Conservation (phyloP, 2,888 invertebrate species). For the Drosophila fungiperda region DNA sequence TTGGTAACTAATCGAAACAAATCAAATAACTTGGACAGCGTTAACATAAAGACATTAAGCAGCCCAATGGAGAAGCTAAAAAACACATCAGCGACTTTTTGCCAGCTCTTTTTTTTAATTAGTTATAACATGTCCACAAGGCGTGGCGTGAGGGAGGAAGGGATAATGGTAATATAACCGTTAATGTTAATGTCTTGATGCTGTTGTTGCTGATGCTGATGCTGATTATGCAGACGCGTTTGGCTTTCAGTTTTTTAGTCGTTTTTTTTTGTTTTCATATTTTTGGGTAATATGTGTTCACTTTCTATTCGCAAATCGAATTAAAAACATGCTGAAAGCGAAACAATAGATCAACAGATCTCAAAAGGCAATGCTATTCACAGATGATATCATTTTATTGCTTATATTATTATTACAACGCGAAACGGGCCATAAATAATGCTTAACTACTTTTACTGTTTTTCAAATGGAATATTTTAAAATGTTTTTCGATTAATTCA, state of each 20-base stretch:
- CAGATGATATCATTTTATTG: constrained; percentile 6
- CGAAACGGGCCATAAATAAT: neutral
- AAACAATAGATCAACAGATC: constrained; percentile 31
- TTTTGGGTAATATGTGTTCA: constrained; percentile 21
- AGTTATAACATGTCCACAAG: constrained; percentile 42
- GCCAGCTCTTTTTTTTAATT: constrained; percentile 45
- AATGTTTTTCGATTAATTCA: neutral
- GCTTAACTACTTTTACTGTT: neutral
- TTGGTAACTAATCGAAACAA: constrained; percentile 20
- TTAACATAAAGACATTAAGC: constrained; percentile 51
- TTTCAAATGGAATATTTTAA: neutral
- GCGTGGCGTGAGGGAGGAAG: neutral
- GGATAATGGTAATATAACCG: constrained; percentile 19
- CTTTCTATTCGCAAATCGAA: constrained; percentile 53
- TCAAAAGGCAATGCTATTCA: neutral
- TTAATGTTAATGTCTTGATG: constrained; percentile 10
- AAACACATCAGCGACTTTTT: constrained; percentile 43
- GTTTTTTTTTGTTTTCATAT: neutral
- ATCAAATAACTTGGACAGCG: constrained; percentile 16
- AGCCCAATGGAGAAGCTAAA: constrained; percentile 17
- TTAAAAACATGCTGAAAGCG: constrained; percentile 39
- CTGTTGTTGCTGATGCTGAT: neutral
- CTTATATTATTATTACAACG: constrained; percentile 1
- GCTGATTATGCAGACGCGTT: constrained; percentile 19
- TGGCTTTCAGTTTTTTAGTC: constrained; percentile 7